Conservation (phyloP, 2,797 vertebrate species). For the Tolypeutes matacus region DNA sequence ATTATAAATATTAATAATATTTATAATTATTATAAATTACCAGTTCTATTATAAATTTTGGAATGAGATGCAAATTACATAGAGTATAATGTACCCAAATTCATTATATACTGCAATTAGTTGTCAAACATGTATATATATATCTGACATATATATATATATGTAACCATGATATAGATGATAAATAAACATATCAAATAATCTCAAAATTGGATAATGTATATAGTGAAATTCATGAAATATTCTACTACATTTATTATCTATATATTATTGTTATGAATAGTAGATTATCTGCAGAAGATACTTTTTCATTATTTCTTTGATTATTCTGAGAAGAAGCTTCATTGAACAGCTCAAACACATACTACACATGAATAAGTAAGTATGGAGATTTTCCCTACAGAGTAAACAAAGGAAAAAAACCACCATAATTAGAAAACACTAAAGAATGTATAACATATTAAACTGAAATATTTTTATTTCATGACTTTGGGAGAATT, state of each 20-base stretch:
- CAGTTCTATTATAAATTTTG: no score
- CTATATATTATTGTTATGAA: neutral
- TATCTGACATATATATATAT: no score
- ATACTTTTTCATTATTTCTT: neutral
- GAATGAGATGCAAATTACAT: no score
- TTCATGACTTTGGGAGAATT: neutral
- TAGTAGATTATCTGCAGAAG: neutral
- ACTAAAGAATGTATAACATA: no score
- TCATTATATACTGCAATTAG: no score
- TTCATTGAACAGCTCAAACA: no score
- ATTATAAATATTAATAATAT: no score
- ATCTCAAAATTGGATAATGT: neutral
- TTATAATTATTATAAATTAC: no score
- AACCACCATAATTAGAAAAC: no score
- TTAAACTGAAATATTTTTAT: neutral
- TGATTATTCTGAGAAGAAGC: neutral
- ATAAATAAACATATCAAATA: neutral
- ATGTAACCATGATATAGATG: neutral
- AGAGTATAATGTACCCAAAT: no score
- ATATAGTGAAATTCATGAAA: neutral
- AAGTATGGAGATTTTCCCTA: neutral
- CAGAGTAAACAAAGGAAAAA: no score
- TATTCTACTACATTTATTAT: neutral
- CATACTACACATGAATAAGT: neutral
- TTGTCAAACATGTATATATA: no score